Base-by-base conservation (phyloP, 2,797 vertebrate species). In the Sorex maritimensis region DNA sequence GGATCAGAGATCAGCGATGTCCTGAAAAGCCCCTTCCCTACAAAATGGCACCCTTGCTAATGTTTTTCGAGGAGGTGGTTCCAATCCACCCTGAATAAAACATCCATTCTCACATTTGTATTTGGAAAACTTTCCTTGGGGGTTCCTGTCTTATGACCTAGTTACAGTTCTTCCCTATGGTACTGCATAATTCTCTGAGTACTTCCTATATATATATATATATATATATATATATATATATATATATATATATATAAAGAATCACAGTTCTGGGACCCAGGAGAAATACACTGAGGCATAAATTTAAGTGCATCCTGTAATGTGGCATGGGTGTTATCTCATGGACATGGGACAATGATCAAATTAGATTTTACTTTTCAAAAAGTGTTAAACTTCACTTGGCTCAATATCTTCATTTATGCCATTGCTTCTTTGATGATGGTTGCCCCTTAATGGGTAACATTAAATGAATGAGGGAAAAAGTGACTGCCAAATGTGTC, bases 401-500 rank as follows among this genome's bases (percentile, higher is more conserved):
- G 85, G 72, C 81, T 95, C 9, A 14, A 2, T 80, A 34, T 79
- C 81, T 87, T 92, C 55, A 87, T 58, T 92, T 93, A 34, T 55
- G 52, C 63, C 26, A 34, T 26, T 41, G 63, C 55, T 89, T 91
- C 94, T 92, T 95, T 85, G 77, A 86, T 91, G 88, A 75, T 69
- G n/a, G 72, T 68, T 58, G 24, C 58, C 75, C 82, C 81, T 96
- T 92, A 95, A 91, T 86, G 85, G 63, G 41, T 75, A 65, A 72
- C 73, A 92, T 84, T 93, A 96, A 95, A 81, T 74, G 88, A 94
- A 90, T 75, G 87, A 91, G 38, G 44, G 80, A 26, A 10, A 41
- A 90, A 81, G 86, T 26, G 30, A 44, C 68, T 86, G 72, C 84
- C 79, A 93, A 82, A 96, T 86, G 82, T 92, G 72, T 95, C 93